Evolutionary conservation across 2,797 vertebrate genomes (phyloP), one percentile per base, ranked within the genome.

Genomic region (Lemur catta): DNA sequence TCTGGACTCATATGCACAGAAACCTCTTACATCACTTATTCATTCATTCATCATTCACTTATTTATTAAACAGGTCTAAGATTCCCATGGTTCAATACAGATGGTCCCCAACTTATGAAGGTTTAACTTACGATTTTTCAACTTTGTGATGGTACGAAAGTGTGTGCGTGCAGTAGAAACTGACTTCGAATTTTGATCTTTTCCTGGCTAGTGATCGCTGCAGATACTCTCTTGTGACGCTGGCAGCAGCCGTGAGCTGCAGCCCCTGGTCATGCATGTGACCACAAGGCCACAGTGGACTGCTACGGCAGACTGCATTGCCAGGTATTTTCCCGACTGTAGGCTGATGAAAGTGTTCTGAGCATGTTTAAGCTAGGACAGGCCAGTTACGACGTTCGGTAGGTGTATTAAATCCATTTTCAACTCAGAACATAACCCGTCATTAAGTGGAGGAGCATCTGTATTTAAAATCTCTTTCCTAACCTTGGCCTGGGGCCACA

Each of bases 181-280:
- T 30, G 41, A 72, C 26, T 72, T 72, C 14, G 41, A 28, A 46
- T 46, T 46, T 30, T 72, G 4, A 72, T 17, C 41, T 72, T 35
- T 43, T 15, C 71, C 26, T 30, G 41, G 41, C n/a, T 72, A 28
- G 26, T 17, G 26, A 46, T 43, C 4, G 41, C 3, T 4, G 26
- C 17, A 7, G 14, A 43, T 30, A 17, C 63, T 43, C 6, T n/a
- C 67, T 38, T 0, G 18, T 69, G 67, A 38, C 0, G 0, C 22
- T 22, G 67, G 67, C 67, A 6, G 18, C 35, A 35, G 67, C 67
- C 4, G 4, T 4, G 26, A 59, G 57, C 11, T 3, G 63, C 15
- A n/a, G 63, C 63, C 63, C 61, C 61, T 17, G 57, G 28, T 46
- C 26, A 30, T 26, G 7, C 71, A 30, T 1, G 26, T 14, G 41